Evolutionary conservation across 1,140 invertebrate genomes (phyloP).

Genomic region (Eumeta japonica): DNA sequence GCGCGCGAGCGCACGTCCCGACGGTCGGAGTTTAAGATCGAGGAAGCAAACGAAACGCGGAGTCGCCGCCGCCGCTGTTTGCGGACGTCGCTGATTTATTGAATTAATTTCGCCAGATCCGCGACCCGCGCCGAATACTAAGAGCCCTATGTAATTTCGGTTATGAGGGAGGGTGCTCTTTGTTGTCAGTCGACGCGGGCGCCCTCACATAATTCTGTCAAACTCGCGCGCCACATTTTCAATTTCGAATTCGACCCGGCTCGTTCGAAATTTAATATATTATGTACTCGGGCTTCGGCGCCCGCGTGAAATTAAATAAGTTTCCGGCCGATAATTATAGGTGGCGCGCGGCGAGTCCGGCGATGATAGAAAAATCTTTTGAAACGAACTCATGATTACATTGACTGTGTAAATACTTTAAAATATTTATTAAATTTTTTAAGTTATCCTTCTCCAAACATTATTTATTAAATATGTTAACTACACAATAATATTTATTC

Average conservation of each 20-base stretch:
- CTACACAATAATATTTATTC: too few relatives aligned
- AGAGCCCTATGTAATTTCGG: constrained; percentile 39
- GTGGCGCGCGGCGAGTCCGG: too few relatives aligned
- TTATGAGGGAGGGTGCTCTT: constrained; percentile 33
- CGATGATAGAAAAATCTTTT: too few relatives aligned
- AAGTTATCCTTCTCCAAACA: too few relatives aligned
- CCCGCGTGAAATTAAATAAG: too few relatives aligned
- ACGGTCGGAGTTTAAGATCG: constrained; percentile 22
- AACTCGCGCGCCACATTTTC: constrained; percentile 14
- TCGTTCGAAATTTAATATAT: too few relatives aligned
- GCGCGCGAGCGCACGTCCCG: constrained; percentile 9
- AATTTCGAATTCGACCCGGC: constrained; percentile 30
- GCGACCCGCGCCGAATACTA: constrained; percentile 33
- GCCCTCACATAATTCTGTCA: constrained; percentile 30
- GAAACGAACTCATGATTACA: too few relatives aligned
- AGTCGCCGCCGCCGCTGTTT: constrained; percentile 27
- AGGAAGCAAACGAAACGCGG: constrained; percentile 19
- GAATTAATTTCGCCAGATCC: constrained; percentile 45
- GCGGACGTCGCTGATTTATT: constrained; percentile 38
- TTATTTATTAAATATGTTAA: too few relatives aligned
- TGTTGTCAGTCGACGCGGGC: constrained; percentile 25
- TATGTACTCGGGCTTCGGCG: constrained; percentile 9
- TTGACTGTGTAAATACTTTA: too few relatives aligned
- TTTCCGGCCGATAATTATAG: too few relatives aligned
- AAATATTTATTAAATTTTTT: too few relatives aligned